Percentiles rank a stretch among this genome's conserved stretches.
Conservation (phyloP, 2,888 invertebrate genomes). For the Achlya flavicornis region DNA sequence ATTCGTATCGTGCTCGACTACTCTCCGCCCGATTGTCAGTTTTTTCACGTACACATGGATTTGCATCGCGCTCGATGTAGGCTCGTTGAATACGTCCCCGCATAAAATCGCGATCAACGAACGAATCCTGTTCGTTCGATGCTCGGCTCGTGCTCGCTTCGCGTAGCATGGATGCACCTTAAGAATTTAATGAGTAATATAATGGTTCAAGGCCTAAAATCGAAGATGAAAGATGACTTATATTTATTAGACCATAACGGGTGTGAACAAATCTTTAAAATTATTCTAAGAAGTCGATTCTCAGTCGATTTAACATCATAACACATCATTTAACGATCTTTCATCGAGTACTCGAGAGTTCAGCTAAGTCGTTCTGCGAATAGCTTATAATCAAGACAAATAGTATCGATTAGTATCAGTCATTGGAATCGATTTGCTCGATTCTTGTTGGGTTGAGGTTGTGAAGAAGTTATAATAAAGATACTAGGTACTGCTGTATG, state of each 20-base stretch:
- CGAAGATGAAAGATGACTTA: slow-evolving; percentile 12
- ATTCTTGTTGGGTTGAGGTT: slow-evolving; percentile 30
- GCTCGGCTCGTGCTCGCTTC: too few relatives aligned
- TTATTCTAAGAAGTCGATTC: slow-evolving; percentile 18
- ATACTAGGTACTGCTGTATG: neutral
- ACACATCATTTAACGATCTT: slow-evolving; percentile 31
- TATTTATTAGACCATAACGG: slow-evolving; percentile 9
- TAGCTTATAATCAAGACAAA: slow-evolving; percentile 58
- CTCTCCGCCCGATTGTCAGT: too few relatives aligned
- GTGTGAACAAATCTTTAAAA: neutral
- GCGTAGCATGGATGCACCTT: too few relatives aligned
- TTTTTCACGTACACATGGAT: too few relatives aligned
- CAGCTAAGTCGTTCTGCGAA: slow-evolving; percentile 36
- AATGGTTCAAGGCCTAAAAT: too few relatives aligned
- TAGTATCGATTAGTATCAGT: slow-evolving; percentile 61
- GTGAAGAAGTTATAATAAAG: slow-evolving; percentile 30
- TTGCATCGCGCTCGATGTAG: too few relatives aligned
- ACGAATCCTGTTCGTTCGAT: too few relatives aligned
- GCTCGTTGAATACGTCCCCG: too few relatives aligned
- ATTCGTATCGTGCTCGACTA: too few relatives aligned
- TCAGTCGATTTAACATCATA: slow-evolving; percentile 18
- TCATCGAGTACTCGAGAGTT: slow-evolving; percentile 17
- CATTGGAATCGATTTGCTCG: slow-evolving; percentile 47
- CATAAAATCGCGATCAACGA: too few relatives aligned
- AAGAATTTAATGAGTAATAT: too few relatives aligned